These are phyloP conservation scores for Phyllostomus discolor DNA, from an alignment of 2,113 vertebrate genomes.

Conservation along the genomic window DNA sequence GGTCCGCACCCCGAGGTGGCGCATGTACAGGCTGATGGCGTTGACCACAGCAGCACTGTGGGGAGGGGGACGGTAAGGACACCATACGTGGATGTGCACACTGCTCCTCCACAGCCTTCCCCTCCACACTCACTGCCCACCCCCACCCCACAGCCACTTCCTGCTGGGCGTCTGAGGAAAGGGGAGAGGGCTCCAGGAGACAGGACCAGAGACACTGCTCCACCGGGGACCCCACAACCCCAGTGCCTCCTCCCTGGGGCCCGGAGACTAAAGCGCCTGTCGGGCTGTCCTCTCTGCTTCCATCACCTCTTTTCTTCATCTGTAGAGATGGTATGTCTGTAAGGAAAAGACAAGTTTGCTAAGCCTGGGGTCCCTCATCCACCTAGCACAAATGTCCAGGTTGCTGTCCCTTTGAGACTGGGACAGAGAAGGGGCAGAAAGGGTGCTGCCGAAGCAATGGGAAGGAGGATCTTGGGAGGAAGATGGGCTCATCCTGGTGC, in stretches of 20 bases:
- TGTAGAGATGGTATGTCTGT: constrained; percentile 82
- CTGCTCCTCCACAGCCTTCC: not conserved
- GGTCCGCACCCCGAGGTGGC: constrained; percentile 90
- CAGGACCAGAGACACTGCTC: not conserved
- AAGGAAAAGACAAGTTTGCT: constrained; percentile 9
- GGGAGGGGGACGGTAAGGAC: not conserved
- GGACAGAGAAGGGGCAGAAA: not conserved
- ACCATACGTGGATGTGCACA: accelerated
- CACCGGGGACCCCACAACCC: not conserved
- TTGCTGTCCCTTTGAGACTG: constrained; percentile 13
- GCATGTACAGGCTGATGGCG: constrained; percentile 88
- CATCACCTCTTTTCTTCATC: constrained; percentile 91
- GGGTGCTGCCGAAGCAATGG: not conserved
- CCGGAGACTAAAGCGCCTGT: not conserved
- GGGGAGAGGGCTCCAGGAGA: not conserved
- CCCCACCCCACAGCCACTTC: not conserved
- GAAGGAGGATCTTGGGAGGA: not conserved
- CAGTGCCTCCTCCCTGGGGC: not conserved
- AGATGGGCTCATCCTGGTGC: not conserved
- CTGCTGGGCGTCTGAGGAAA: not conserved
- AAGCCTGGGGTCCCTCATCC: not conserved
- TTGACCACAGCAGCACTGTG: constrained; percentile 85
- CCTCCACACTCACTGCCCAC: accelerated
- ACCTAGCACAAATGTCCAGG: not conserved
- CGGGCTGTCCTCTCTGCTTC: not conserved